A percentile compares a stretch with the other conserved stretches of the same genome.
These are phyloP conservation scores for Thalassarche chlororhynchos DNA, from an alignment of 2,113 vertebrate species.

Conservation along the genomic window DNA sequence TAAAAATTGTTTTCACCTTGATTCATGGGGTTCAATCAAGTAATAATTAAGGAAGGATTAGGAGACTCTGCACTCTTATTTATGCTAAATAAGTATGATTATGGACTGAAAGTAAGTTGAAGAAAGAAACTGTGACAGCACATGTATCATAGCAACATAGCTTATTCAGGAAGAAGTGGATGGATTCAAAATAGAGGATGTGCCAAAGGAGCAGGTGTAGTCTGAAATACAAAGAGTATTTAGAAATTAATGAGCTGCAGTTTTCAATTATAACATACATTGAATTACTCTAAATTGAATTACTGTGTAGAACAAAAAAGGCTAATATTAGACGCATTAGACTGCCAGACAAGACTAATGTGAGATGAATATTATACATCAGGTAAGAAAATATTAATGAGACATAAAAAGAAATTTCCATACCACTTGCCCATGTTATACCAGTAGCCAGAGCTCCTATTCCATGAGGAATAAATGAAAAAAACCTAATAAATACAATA, in stretches of 20 bases:
- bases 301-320: conserved; percentile 4
- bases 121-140: conserved; percentile 54
- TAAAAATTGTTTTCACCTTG: neutral
- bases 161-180: conserved; percentile 42
- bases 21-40: neutral
- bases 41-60: neutral
- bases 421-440: neutral
- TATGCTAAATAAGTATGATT: conserved; percentile 41
- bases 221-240: conserved; percentile 40
- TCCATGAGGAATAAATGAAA: neutral
- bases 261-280: conserved; percentile 36
- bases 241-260: conserved; percentile 49
- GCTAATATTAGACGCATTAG: conserved; percentile 12
- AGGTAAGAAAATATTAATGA: conserved; percentile 22
- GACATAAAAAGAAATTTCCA: neutral
- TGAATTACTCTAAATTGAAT: conserved; percentile 46
- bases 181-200: conserved; percentile 24
- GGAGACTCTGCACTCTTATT: conserved; percentile 24
- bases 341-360: neutral
- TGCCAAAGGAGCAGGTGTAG: conserved; percentile 52
- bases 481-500: neutral
- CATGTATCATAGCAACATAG: conserved; percentile 73
- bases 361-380: conserved; percentile 2
- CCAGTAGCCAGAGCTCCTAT: neutral
- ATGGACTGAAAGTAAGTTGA: conserved; percentile 43